Evolutionary conservation across 2,888 invertebrate species (phyloP).

Genomic region (Caenorhabditis sulstoni): DNA sequence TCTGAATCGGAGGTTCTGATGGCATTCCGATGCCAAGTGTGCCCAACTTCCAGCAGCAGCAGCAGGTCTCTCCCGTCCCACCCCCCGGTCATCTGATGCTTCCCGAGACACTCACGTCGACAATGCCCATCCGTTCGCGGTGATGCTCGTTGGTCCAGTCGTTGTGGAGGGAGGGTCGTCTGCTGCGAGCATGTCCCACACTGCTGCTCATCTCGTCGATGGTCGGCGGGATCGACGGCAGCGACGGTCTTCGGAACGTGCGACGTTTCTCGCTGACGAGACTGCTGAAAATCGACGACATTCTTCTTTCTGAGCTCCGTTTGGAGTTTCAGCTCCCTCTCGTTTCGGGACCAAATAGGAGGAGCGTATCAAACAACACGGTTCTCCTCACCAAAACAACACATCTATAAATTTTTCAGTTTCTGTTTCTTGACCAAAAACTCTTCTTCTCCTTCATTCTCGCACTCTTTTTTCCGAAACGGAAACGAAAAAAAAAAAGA

Average conservation of each 20-base stretch:
- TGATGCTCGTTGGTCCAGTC: slow-evolving; percentile 57
- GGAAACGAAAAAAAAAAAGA: too few relatives aligned
- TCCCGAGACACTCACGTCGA: slow-evolving; percentile 41
- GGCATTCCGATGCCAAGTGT: too few relatives aligned
- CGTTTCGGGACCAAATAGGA: neutral
- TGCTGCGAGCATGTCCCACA: slow-evolving; percentile 61
- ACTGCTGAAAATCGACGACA: slow-evolving; percentile 20
- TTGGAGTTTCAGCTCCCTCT: neutral
- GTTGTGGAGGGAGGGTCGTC: slow-evolving; percentile 59
- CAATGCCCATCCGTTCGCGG: slow-evolving; percentile 13
- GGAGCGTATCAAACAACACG: neutral
- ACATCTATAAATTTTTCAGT: slow-evolving; percentile 10
- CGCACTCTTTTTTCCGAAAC: neutral
- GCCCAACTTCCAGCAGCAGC: too few relatives aligned
- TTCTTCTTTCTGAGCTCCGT: neutral
- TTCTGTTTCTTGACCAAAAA: neutral
- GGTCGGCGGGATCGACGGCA: slow-evolving; percentile 65
- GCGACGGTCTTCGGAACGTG: slow-evolving; percentile 59
- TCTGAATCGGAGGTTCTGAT: too few relatives aligned
- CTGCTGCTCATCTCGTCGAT: slow-evolving; percentile 65
- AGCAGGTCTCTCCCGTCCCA: neutral
- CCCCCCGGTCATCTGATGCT: neutral
- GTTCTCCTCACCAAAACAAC: neutral
- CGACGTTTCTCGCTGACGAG: slow-evolving; percentile 47
- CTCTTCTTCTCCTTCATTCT: neutral